Evolutionary conservation across 2,113 vertebrate genomes (phyloP), one percentile per base, ranked within the genome.

Genomic region (Thalassoma bifasciatum): DNA sequence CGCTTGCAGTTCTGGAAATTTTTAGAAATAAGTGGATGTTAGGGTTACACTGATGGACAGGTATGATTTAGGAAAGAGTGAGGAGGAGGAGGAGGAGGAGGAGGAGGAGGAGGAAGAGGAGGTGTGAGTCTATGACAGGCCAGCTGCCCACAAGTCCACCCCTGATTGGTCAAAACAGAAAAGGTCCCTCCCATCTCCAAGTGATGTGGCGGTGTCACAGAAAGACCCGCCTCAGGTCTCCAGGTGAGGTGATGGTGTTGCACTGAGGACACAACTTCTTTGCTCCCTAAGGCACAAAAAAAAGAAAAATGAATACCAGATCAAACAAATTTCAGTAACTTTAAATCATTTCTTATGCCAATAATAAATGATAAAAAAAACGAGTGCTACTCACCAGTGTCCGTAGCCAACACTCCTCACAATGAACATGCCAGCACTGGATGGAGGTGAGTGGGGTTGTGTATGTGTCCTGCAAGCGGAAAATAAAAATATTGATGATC

Each of bases 361-460:
- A 8, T 19, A 30, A 30, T 30, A 30, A 30, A 30, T 30, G 6
- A 30, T 30, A 30, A 30, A 30, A 0, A 30, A 26, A 10, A n/a
- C n/a, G n/a, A 42, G 0, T 11, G 14, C 47, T 19, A 2, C 34
- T 82, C 90, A 95, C 95, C 94, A 95, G 84, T 0, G 94, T 94
- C 21, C 94, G 90, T 49, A 95, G 92, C 95, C 94, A 95, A 57
- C 94, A 95, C 82, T 94, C 93, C 78, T 95, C 94, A 82, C 95
- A 95, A 87, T 95, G 95, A 60, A 95, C 93, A 47, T 95, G 95
- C 95, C 95, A 95, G 80, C 95, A 95, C 89, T 95, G 94, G 78
- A 95, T 95, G 69, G 95, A 95, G 5, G 95, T 91, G 52, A 95
- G 91, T 0, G 94, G 95, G 21, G 93, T 88, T 0, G 89, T 92